Evolutionary conservation across 2,888 invertebrate genomes (phyloP), one percentile per base, ranked within the genome.

Genomic region (Plebejus anna): DNA sequence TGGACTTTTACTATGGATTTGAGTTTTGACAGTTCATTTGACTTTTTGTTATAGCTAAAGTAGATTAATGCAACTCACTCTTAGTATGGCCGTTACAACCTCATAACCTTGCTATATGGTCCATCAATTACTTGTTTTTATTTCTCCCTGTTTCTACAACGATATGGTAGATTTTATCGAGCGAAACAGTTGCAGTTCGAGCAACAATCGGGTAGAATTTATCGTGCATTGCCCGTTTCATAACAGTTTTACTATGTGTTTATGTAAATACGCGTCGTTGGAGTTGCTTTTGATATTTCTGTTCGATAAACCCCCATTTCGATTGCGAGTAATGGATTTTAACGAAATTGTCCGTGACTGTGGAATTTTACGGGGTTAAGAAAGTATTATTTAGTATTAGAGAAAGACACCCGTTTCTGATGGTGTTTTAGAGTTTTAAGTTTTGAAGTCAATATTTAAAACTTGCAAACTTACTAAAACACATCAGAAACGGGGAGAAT

Each of bases 191-290:
- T 61, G 28, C 61, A 59, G 59, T 59, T 7, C 22, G 28, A 28
- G 61, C 61, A 28, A 61, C 61, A 61, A 32, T 61, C 11, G 9
- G 28, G 11, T n/a, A 28, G 11, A 59, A 59, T 59, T 59, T 61
- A 61, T 28, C 11, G 61, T 61, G 11, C 61, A 61, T 4, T 11
- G 61, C 28, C 4, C 61, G 61, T 61, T 61, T 11, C 28, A 11
- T 61, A 61, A 9, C 28, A 61, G 61, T 61, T 28, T 61, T 32
- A 28, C 28, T 61, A 61, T 32, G 61, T 61, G 61, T 9, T 61
- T 61, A 61, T 61, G 61, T 61, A 28, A 28, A 61, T 61, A 28
- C 61, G 28, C 61, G 11, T 32, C 61, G 61, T 61, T 61, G 61
- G 28, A 32, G 11, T 28, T 61, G 61, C 61, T 28, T 61, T 61